Evolutionary conservation across 2,797 vertebrate species (phyloP).

Genomic region (Coracias cyanogaster): DNA sequence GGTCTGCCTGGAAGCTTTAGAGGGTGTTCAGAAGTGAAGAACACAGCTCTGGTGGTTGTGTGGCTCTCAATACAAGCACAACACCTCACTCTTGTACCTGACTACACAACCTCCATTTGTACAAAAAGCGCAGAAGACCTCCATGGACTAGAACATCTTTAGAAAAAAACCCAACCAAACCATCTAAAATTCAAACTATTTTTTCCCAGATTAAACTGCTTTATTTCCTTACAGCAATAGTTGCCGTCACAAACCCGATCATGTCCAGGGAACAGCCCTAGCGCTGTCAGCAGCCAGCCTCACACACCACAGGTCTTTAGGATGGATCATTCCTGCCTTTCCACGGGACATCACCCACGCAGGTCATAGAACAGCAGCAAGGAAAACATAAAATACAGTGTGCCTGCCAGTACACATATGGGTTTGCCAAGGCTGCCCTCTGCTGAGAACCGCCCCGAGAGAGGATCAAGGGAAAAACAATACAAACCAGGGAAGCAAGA

Average conservation of each 20-base stretch:
- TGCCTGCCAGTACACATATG: neutral
- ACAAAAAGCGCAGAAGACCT: neutral
- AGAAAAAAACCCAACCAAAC: neutral
- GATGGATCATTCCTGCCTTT: neutral
- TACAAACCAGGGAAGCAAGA: neutral
- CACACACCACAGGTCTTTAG: fast-evolving
- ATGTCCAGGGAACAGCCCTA: too few species aligned
- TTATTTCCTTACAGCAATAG: neutral
- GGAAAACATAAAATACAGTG: neutral
- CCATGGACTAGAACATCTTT: neutral
- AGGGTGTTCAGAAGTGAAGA: neutral
- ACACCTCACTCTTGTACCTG: fast-evolving
- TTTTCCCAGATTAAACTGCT: neutral
- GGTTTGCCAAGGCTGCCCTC: slow-evolving; percentile 62
- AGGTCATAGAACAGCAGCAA: neutral
- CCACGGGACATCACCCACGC: fast-evolving
- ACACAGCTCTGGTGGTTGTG: neutral
- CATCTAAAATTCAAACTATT: neutral
- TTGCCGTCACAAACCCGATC: neutral
- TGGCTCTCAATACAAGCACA: neutral
- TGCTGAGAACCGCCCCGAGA: slow-evolving; percentile 5
- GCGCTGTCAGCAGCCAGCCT: neutral
- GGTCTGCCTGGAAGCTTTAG: neutral
- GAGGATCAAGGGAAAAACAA: neutral
- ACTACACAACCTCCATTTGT: neutral